Conservation (phyloP, 1,140 invertebrate genomes). For the Lethocerus indicus region DNA sequence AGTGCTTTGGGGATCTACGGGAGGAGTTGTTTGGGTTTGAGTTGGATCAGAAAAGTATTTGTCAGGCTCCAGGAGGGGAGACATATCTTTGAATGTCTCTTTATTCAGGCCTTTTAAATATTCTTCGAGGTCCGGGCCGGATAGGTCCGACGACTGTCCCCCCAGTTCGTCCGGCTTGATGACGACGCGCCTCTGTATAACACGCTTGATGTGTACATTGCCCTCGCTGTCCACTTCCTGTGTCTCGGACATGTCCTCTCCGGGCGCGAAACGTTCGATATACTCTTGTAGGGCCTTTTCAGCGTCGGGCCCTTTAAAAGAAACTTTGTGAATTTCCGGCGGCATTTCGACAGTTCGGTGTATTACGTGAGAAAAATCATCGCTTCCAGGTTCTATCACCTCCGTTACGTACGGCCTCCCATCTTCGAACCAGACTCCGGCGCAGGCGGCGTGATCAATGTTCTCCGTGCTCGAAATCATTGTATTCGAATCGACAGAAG, state of each 20-base stretch:
- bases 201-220: slow-evolving; percentile 30
- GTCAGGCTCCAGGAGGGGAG: neutral
- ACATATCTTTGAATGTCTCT: neutral
- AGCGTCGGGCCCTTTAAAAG: slow-evolving; percentile 33
- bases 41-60: neutral
- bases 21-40: neutral
- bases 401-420: slow-evolving; percentile 28
- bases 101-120: slow-evolving; percentile 15
- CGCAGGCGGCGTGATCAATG: slow-evolving; percentile 27
- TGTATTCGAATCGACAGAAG: slow-evolving; percentile 55
- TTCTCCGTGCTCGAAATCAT: slow-evolving; percentile 54
- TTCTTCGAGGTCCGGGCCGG: slow-evolving; percentile 19
- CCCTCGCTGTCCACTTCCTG: slow-evolving; percentile 29
- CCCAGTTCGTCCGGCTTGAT: slow-evolving; percentile 22
- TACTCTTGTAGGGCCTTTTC: slow-evolving; percentile 30
- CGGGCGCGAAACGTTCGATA: slow-evolving; percentile 30
- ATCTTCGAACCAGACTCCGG: slow-evolving; percentile 26
- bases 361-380: slow-evolving; percentile 26
- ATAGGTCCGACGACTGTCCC: slow-evolving; percentile 15
- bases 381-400: slow-evolving; percentile 26
- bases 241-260: slow-evolving; percentile 29
- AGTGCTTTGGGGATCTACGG: neutral
- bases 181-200: slow-evolving; percentile 30
- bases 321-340: slow-evolving; percentile 31
- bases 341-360: slow-evolving; percentile 29